Evolutionary conservation across 2,113 vertebrate genomes (phyloP).

Genomic region (Elephantulus edwardii): DNA sequence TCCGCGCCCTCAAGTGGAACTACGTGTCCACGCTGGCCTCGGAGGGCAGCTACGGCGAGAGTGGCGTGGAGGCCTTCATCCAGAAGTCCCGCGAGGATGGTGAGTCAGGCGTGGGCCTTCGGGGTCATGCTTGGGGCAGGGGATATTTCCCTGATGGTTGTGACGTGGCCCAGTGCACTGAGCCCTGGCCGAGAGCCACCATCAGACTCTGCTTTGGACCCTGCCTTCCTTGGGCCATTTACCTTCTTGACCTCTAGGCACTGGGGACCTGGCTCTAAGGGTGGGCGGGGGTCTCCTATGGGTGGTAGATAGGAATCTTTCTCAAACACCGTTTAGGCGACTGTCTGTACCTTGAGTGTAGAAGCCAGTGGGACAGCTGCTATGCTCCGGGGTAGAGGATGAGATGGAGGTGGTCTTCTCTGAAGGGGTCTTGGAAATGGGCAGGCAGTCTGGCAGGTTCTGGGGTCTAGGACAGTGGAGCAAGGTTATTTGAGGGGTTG

Average conservation of each 20-base stretch:
- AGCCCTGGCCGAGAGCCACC: accelerated
- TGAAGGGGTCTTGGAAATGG: neutral
- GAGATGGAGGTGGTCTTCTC: neutral
- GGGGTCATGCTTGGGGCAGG: neutral
- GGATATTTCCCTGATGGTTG: neutral
- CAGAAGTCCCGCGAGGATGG: conserved; percentile 96
- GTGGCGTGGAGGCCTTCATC: conserved; percentile 95
- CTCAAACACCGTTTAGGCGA: neutral
- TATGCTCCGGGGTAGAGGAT: neutral
- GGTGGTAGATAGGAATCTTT: accelerated
- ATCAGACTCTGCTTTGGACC: neutral
- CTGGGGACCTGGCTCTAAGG: neutral
- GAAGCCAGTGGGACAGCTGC: neutral
- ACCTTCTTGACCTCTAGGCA: neutral
- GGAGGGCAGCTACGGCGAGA: conserved; percentile 96
- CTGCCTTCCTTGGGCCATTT: neutral
- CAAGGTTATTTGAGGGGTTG: neutral
- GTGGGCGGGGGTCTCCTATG: neutral
- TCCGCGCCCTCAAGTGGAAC: conserved; percentile 96
- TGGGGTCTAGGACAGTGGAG: neutral
- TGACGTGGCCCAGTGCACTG: neutral
- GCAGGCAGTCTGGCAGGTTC: neutral
- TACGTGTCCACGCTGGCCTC: conserved; percentile 97
- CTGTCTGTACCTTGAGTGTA: accelerated
- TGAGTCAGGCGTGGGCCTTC: conserved; percentile 81